These are phyloP conservation scores for Gryllus bimaculatus DNA, from an alignment of 1,140 invertebrate species.

Conservation along the genomic window DNA sequence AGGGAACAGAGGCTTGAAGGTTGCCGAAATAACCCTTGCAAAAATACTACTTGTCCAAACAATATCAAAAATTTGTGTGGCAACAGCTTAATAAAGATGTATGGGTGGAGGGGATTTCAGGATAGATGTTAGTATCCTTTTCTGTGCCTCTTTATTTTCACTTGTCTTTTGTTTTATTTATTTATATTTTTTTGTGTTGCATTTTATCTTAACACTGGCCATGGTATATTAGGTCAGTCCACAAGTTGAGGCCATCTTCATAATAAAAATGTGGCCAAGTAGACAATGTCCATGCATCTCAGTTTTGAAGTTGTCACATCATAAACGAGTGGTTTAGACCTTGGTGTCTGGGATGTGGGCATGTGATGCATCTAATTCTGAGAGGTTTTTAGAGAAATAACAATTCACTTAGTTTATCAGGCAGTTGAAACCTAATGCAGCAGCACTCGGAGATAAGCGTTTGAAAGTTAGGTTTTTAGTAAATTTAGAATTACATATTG, in stretches of 20 bases:
- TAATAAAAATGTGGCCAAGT: neutral
- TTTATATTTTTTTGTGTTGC: neutral
- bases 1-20: neutral
- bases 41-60: neutral
- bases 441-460: no score
- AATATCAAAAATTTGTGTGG: neutral
- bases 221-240: no score
- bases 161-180: neutral
- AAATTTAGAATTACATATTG: no score
- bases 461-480: no score
- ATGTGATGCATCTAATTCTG: no score
- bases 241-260: neutral
- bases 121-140: neutral
- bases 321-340: neutral
- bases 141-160: no score
- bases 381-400: no score
- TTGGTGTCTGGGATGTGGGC: no score
- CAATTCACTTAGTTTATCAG: no score
- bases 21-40: neutral
- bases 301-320: neutral
- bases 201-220: neutral
- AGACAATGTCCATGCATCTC: neutral
- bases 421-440: no score
- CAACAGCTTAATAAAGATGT: slow-evolving; percentile 1
- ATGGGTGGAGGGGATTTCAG: neutral